phyloP scores from a whole-genome alignment of 2,888 invertebrate species.

The Apodemia zela region DNA sequence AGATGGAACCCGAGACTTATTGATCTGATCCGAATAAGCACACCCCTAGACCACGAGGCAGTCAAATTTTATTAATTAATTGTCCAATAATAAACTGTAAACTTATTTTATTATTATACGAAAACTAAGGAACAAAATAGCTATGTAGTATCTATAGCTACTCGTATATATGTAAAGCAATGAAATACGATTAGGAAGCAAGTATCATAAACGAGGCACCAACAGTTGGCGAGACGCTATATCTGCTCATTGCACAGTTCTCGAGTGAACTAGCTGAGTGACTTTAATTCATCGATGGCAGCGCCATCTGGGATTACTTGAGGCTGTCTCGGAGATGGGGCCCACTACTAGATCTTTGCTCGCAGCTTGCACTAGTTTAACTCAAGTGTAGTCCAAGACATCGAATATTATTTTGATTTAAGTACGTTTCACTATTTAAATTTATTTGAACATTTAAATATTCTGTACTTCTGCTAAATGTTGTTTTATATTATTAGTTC shows the following conservation, averaged over 20 bases:
- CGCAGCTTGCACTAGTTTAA: slow-evolving; percentile 29
- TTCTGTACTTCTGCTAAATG: too few relatives aligned
- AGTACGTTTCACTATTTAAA: not conserved
- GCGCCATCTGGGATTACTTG: slow-evolving; percentile 39
- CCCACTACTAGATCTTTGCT: slow-evolving; percentile 37
- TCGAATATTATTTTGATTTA: slow-evolving; percentile 12
- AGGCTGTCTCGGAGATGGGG: slow-evolving; percentile 50
- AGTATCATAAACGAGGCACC: slow-evolving; percentile 24
- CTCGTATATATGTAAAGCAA: not conserved
- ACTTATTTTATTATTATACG: too few relatives aligned
- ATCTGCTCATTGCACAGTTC: slow-evolving; percentile 32
- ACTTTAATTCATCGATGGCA: slow-evolving; percentile 23
- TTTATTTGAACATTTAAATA: not conserved
- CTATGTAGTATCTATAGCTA: not conserved
- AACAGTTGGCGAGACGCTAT: slow-evolving; percentile 26
- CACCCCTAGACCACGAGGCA: too few relatives aligned
- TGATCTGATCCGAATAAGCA: too few relatives aligned
- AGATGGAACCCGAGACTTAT: too few relatives aligned
- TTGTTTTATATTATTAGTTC: too few relatives aligned
- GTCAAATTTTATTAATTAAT: too few relatives aligned
- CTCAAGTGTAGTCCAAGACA: slow-evolving; percentile 21
- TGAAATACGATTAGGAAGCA: slow-evolving; percentile 16
- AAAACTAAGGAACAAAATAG: too few relatives aligned
- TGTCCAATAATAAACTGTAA: too few relatives aligned
- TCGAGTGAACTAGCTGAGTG: slow-evolving; percentile 22